A percentile compares a stretch with the other conserved stretches of the same genome.
phyloP scores from a whole-genome alignment of 92 coral and sea anemone species.

The Parazoanthus atlanticus region DNA sequence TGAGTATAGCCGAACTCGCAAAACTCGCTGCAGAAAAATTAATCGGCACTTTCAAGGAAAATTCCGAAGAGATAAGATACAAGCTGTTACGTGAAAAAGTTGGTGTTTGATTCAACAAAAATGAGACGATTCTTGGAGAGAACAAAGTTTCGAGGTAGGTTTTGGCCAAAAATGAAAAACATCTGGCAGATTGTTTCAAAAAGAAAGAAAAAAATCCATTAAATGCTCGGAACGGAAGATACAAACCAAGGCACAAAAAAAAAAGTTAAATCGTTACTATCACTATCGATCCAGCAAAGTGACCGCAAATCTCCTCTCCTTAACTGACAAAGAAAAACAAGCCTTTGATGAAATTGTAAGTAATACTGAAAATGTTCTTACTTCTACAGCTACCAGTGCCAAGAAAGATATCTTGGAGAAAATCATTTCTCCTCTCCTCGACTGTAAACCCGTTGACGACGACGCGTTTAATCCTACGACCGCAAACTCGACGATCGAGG shows the following conservation, averaged over 20 bases:
- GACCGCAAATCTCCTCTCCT: too few species aligned
- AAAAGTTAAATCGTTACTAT: background rate
- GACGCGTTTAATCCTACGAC: constrained; percentile 52
- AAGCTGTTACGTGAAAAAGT: background rate
- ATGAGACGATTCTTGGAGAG: background rate
- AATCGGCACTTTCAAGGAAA: background rate
- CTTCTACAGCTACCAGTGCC: constrained; percentile 43
- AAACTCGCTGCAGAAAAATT: too few species aligned
- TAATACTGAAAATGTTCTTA: too few species aligned
- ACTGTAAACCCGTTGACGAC: constrained; percentile 77
- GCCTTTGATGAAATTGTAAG: background rate
- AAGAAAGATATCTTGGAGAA: constrained; percentile 84
- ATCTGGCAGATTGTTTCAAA: too few species aligned
- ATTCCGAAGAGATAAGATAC: background rate
- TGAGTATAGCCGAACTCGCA: background rate
- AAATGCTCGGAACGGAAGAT: background rate
- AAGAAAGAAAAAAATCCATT: too few species aligned
- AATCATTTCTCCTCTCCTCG: constrained; percentile 84
- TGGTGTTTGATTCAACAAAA: background rate
- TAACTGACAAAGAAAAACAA: background rate
- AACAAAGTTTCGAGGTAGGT: background rate
- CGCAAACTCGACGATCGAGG: constrained; percentile 65
- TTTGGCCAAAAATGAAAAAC: background rate
- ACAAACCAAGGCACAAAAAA: too few species aligned
- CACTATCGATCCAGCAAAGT: background rate